Evolutionary conservation across 2,888 invertebrate genomes (phyloP).

Genomic region (Caenorhabditis doughertyi): DNA sequence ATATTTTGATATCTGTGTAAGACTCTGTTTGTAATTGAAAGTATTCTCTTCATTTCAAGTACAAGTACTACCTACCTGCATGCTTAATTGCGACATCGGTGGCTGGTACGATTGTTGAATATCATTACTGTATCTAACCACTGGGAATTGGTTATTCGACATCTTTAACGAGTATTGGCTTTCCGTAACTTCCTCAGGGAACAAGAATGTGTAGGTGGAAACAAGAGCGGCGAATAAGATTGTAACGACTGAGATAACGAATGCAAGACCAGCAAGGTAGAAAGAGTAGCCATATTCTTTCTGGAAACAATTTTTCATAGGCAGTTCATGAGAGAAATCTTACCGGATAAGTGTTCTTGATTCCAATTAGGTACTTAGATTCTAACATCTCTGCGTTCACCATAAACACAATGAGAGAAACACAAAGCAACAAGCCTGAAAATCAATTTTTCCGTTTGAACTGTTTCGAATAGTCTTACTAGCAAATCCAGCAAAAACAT

Average conservation of each 20-base stretch:
- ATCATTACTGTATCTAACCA: slow-evolving; percentile 46
- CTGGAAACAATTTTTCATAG: slow-evolving; percentile 70
- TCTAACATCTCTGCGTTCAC: slow-evolving; percentile 82
- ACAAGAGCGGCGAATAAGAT: slow-evolving; percentile 75
- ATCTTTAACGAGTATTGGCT: slow-evolving; percentile 53
- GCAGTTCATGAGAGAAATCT: neutral
- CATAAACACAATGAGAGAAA: slow-evolving; percentile 81
- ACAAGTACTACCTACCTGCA: slow-evolving; percentile 44
- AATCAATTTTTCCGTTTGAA: neutral
- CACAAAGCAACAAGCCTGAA: slow-evolving; percentile 74
- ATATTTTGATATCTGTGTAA: no score
- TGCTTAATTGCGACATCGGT: slow-evolving; percentile 48
- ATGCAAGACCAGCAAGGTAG: slow-evolving; percentile 79
- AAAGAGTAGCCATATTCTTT: slow-evolving; percentile 82
- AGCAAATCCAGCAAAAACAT: slow-evolving; percentile 59
- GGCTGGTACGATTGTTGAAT: slow-evolving; percentile 46
- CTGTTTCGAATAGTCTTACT: slow-evolving; percentile 26
- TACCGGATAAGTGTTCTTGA: slow-evolving; percentile 79
- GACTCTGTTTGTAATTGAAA: no score
- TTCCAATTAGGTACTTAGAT: slow-evolving; percentile 80
- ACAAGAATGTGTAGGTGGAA: slow-evolving; percentile 79
- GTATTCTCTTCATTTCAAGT: neutral
- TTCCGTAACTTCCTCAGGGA: slow-evolving; percentile 46
- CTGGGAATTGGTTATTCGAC: slow-evolving; percentile 26
- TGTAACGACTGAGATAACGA: slow-evolving; percentile 75